These are phyloP conservation scores for Vireo griseus DNA, from an alignment of 2,797 vertebrate genomes.

Conservation along the genomic window DNA sequence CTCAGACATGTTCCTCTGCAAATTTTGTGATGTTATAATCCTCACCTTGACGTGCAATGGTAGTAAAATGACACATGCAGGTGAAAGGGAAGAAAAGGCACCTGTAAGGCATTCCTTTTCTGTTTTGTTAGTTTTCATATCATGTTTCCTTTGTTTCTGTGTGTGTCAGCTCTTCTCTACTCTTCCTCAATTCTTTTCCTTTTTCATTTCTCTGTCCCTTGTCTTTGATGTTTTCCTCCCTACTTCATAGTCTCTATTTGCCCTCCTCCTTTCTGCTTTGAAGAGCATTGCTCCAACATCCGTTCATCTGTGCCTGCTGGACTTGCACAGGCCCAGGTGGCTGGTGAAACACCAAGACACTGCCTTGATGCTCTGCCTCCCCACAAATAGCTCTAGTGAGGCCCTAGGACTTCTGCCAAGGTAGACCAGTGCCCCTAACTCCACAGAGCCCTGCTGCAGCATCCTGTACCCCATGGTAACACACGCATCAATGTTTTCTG, in stretches of 20 bases:
- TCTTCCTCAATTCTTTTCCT: background rate
- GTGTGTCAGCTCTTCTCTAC: background rate
- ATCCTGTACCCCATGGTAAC: background rate
- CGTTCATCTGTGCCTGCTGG: background rate
- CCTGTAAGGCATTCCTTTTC: background rate
- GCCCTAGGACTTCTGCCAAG: background rate
- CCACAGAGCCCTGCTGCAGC: background rate
- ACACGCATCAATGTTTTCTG: background rate
- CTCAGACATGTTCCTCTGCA: background rate
- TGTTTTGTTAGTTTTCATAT: background rate
- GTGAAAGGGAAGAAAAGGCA: background rate
- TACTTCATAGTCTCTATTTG: background rate
- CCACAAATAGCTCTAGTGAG: background rate
- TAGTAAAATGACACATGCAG: background rate
- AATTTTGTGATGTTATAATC: background rate
- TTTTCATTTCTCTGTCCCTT: background rate
- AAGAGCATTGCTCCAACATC: background rate
- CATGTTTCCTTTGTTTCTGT: background rate
- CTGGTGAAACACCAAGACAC: background rate
- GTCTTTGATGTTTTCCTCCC: background rate
- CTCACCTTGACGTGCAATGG: background rate
- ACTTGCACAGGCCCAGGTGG: background rate
- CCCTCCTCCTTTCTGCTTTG: background rate
- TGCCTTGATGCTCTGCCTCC: background rate
- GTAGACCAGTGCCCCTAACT: accelerated